Conservation (phyloP, 2,113 vertebrate genomes). For the Bos taurus region DNA sequence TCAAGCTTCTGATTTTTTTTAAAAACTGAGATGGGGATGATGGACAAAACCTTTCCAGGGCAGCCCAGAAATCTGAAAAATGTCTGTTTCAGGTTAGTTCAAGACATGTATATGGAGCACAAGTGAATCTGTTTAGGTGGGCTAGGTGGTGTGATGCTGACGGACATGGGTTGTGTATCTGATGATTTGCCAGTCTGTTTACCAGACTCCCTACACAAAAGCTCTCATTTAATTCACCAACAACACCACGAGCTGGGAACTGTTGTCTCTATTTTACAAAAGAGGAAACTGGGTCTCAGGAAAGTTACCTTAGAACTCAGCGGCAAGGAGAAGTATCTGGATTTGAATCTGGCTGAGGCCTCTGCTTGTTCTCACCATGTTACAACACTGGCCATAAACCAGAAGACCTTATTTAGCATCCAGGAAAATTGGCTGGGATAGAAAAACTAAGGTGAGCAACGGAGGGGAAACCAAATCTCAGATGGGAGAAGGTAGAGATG, state of each 20-base stretch:
- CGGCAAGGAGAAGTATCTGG: not conserved
- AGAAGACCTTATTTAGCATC: not conserved
- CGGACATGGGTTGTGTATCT: too few species aligned
- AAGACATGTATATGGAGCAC: not conserved
- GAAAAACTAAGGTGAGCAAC: not conserved
- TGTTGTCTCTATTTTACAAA: not conserved
- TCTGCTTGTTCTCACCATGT: not conserved
- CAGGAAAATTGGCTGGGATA: not conserved
- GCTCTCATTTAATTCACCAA: not conserved
- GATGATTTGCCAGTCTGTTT: not conserved
- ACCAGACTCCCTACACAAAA: not conserved
- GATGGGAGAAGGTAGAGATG: not conserved
- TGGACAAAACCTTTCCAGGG: not conserved
- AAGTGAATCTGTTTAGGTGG: not conserved
- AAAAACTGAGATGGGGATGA: not conserved
- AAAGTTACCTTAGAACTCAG: not conserved
- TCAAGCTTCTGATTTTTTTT: constrained; percentile 15
- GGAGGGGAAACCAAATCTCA: not conserved
- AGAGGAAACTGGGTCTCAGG: not conserved
- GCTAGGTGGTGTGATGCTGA: not conserved
- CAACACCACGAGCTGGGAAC: not conserved
- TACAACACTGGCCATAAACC: not conserved
- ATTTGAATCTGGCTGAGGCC: not conserved
- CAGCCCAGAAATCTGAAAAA: not conserved
- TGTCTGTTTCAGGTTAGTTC: not conserved